phyloP scores from a whole-genome alignment of 2,797 vertebrate genomes.

The Hemibagrus guttatus region DNA sequence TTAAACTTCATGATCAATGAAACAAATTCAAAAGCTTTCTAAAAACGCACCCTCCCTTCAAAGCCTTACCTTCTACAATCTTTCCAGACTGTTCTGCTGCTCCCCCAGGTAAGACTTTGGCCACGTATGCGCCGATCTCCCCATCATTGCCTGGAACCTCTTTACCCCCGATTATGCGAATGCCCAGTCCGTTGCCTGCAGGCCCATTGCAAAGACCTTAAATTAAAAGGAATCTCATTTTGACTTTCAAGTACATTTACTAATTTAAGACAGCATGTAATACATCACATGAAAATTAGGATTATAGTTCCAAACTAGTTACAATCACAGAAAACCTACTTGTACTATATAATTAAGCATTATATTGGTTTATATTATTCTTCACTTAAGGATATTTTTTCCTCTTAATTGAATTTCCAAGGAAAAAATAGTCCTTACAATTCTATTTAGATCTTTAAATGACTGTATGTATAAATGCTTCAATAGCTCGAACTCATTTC shows the following conservation, averaged over 20 bases:
- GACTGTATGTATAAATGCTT: background rate
- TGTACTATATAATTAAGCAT: background rate
- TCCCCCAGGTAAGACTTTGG: slow-evolving; percentile 94
- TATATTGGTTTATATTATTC: background rate
- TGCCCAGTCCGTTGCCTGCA: slow-evolving; percentile 85
- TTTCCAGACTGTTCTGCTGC: slow-evolving; percentile 93
- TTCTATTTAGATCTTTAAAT: background rate
- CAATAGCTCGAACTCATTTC: background rate
- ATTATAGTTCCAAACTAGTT: background rate
- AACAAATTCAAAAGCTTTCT: background rate
- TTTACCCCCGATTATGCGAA: slow-evolving; percentile 94
- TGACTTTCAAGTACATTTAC: slow-evolving; percentile 1
- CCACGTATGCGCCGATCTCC: slow-evolving; percentile 95
- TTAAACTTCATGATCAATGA: slow-evolving; percentile 3
- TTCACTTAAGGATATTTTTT: background rate
- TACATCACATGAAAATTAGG: background rate
- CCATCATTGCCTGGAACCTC: slow-evolving; percentile 90
- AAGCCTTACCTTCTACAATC: slow-evolving; percentile 89
- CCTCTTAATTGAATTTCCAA: background rate
- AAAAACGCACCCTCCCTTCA: background rate
- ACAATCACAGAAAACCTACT: background rate
- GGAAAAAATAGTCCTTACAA: background rate
- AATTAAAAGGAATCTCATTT: slow-evolving; percentile 12
- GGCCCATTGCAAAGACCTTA: slow-evolving; percentile 3
- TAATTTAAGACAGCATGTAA: background rate